Evolutionary conservation across 2,113 vertebrate species (phyloP).

Genomic region (Coptodon bakossiorum): DNA sequence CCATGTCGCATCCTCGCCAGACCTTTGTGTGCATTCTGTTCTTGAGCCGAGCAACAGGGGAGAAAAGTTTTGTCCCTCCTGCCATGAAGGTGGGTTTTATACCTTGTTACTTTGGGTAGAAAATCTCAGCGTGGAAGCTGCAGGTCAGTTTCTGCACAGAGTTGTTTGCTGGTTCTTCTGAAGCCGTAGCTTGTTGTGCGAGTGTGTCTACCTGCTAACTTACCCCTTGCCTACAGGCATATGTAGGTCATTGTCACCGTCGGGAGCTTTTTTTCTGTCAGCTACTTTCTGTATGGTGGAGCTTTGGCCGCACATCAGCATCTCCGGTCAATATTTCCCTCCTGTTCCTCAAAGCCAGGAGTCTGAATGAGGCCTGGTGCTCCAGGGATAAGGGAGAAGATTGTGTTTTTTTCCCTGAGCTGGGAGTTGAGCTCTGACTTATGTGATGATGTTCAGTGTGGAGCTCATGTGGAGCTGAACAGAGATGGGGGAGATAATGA

Average conservation of each 20-base stretch:
- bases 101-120: not conserved
- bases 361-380: conserved; percentile 21
- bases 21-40: not conserved
- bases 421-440: conserved; percentile 1
- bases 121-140: not conserved
- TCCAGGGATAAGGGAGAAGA: not conserved
- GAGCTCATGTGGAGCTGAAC: conserved; percentile 43
- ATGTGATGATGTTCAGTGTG: conserved; percentile 35
- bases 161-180: not conserved
- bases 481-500: conserved; percentile 46
- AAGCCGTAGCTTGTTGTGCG: not conserved
- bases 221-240: not conserved
- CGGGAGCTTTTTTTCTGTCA: not conserved
- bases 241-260: not conserved
- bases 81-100: conserved; percentile 41
- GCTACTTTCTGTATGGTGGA: not conserved
- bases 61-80: not conserved
- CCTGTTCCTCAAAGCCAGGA: conserved; percentile 2
- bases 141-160: not conserved
- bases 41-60: not conserved
- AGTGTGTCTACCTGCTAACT: not conserved
- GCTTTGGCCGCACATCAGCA: not conserved
- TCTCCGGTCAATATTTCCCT: conserved; percentile 18
- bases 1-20: conserved; percentile 17
- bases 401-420: conserved; percentile 29